Evolutionary conservation across 2,888 invertebrate genomes (phyloP).

Genomic region (Drosophila rellima): DNA sequence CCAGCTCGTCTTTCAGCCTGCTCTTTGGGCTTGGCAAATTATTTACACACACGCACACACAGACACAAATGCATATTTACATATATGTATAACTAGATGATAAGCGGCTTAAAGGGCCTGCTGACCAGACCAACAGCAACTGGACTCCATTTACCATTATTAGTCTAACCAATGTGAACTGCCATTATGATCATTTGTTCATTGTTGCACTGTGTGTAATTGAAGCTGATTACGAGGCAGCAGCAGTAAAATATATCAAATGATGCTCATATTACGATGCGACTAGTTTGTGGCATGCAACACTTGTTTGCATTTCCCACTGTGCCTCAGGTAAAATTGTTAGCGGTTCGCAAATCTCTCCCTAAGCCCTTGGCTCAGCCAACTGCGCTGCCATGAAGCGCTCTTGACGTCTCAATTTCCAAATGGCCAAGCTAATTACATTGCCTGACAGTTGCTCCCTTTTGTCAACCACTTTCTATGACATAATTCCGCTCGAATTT

Average conservation of each 20-base stretch:
- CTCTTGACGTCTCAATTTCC: constrained; percentile 68
- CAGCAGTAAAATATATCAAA: constrained; percentile 14
- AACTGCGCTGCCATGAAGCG: constrained; percentile 13
- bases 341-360: constrained; percentile 60
- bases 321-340: constrained; percentile 22
- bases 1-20: constrained; percentile 33
- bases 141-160: constrained; percentile 34
- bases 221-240: constrained; percentile 31
- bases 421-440: constrained; percentile 73
- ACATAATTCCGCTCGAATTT: constrained; percentile 67
- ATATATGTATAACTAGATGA: constrained; percentile 10
- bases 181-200: constrained; percentile 18
- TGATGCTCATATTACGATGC: constrained; percentile 22
- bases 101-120: constrained; percentile 38
- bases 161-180: constrained; percentile 13
- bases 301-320: constrained; percentile 57
- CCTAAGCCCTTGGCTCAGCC: constrained; percentile 21
- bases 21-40: constrained; percentile 16
- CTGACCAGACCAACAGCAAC: constrained; percentile 11
- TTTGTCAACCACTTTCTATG: constrained; percentile 43
- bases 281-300: constrained; percentile 12
- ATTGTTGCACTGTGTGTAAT: constrained; percentile 41
- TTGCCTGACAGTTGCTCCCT: constrained; percentile 40
- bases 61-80: neutral
- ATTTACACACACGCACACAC: constrained; percentile 9